Percentiles rank a stretch among this genome's conserved stretches.
Conservation (phyloP, 1,140 invertebrate species). For the Ceratina japonica region DNA sequence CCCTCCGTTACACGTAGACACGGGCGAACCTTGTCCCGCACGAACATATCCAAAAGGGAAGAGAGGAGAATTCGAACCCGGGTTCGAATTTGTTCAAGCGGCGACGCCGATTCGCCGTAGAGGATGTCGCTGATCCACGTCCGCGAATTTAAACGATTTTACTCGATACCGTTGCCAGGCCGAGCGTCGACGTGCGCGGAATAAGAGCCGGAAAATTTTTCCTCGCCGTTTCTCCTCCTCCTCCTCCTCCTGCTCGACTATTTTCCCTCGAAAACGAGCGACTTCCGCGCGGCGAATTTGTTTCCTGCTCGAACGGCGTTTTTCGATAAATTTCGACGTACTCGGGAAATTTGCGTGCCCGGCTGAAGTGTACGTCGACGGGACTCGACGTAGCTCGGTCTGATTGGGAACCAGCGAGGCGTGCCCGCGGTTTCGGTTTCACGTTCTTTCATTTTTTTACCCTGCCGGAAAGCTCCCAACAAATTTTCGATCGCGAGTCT, state of each 20-base stretch:
- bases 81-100: slow-evolving; percentile 39
- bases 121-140: slow-evolving; percentile 44
- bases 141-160: slow-evolving; percentile 57
- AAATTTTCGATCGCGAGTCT: neutral
- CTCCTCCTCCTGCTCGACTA: neutral
- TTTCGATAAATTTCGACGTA: slow-evolving; percentile 23
- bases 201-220: slow-evolving; percentile 31
- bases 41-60: slow-evolving; percentile 43
- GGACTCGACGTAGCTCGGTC: no score
- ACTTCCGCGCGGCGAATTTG: slow-evolving; percentile 24
- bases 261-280: neutral
- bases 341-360: slow-evolving; percentile 23
- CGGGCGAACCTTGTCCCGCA: slow-evolving; percentile 26
- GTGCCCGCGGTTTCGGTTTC: neutral
- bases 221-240: neutral
- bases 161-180: slow-evolving; percentile 42
- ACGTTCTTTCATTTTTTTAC: neutral
- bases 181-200: slow-evolving; percentile 12
- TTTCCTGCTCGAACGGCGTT: neutral
- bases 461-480: no score
- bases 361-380: neutral
- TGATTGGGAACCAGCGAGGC: neutral
- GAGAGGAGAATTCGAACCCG: neutral
- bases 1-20: slow-evolving; percentile 34
- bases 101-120: slow-evolving; percentile 4